These are phyloP conservation scores for Adoxophyes honmai DNA, from an alignment of 1,140 invertebrate species.

Conservation along the genomic window DNA sequence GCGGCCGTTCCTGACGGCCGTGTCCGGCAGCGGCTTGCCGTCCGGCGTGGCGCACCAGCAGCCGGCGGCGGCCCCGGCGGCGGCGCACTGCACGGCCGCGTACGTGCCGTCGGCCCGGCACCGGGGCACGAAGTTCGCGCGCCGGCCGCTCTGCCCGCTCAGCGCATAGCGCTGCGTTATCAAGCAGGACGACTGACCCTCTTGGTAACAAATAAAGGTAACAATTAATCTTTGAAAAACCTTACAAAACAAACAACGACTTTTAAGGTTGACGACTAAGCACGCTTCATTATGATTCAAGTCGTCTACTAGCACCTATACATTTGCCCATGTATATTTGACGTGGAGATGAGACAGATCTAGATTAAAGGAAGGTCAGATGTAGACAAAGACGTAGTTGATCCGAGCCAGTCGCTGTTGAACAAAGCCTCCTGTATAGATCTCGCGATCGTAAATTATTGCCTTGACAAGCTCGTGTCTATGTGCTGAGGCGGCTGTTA, in stretches of 20 bases:
- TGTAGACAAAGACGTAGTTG: conserved; percentile 2
- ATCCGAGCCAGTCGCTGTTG: background rate
- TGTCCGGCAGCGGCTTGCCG: conserved; percentile 87
- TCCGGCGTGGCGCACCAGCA: conserved; percentile 88
- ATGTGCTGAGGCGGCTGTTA: too few species aligned
- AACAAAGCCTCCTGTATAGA: conserved; percentile 12
- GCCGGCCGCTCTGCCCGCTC: conserved; percentile 44
- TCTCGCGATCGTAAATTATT: background rate
- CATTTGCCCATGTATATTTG: too few species aligned
- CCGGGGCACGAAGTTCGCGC: conserved; percentile 78
- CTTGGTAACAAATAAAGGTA: conserved; percentile 21
- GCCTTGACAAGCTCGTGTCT: background rate
- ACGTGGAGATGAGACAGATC: background rate
- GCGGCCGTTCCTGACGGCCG: conserved; percentile 81
- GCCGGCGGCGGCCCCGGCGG: conserved; percentile 82
- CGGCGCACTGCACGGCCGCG: conserved; percentile 89
- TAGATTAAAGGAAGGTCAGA: conserved; percentile 3
- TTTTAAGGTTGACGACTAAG: too few species aligned
- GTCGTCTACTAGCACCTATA: too few species aligned
- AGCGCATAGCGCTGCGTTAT: conserved; percentile 56
- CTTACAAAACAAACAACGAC: conserved; percentile 10
- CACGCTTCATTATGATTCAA: too few species aligned
- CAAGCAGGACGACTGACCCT: conserved; percentile 58
- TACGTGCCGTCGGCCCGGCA: conserved; percentile 91
- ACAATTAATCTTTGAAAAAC: background rate